Percentiles rank a stretch among this genome's conserved stretches.
Evolutionary conservation across 1,140 invertebrate genomes (phyloP).

Genomic region (Cephus cinctus): DNA sequence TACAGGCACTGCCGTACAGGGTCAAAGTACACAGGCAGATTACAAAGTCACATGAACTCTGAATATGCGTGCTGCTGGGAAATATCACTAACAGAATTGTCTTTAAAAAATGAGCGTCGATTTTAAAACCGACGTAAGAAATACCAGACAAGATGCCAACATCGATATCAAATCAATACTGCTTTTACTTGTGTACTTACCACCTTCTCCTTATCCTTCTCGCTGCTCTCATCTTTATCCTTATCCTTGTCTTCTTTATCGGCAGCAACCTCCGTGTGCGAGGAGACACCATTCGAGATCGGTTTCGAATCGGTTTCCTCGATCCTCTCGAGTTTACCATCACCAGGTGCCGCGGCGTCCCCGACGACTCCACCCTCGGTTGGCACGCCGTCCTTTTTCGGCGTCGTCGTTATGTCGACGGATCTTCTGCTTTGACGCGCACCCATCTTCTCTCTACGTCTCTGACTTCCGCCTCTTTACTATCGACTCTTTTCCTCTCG

Average conservation of each 20-base stretch:
- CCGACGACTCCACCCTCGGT: constrained; percentile 60
- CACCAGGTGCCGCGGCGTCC: constrained; percentile 61
- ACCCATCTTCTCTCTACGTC: constrained; percentile 62
- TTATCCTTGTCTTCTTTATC: constrained; percentile 67
- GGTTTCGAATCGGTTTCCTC: constrained; percentile 69
- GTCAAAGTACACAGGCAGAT: too few relatives aligned
- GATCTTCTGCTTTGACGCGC: constrained; percentile 82
- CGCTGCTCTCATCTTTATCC: constrained; percentile 65
- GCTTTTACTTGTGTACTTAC: too few relatives aligned
- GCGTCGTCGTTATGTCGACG: constrained; percentile 78
- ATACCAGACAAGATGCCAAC: too few relatives aligned
- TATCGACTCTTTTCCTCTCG: too few relatives aligned
- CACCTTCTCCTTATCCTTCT: constrained; percentile 59
- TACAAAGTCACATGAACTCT: too few relatives aligned
- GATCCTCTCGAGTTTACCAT: constrained; percentile 68
- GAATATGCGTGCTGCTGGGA: too few relatives aligned
- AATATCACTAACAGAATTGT: too few relatives aligned
- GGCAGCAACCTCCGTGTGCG: constrained; percentile 61
- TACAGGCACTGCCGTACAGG: too few relatives aligned
- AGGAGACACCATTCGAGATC: constrained; percentile 67
- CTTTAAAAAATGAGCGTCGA: too few relatives aligned
- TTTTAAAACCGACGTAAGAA: too few relatives aligned
- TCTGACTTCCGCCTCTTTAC: background rate
- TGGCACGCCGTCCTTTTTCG: constrained; percentile 66
- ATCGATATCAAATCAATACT: too few relatives aligned